Base-by-base conservation (phyloP, 2,797 vertebrate species). In the Tenualosa thibaudeaui region DNA sequence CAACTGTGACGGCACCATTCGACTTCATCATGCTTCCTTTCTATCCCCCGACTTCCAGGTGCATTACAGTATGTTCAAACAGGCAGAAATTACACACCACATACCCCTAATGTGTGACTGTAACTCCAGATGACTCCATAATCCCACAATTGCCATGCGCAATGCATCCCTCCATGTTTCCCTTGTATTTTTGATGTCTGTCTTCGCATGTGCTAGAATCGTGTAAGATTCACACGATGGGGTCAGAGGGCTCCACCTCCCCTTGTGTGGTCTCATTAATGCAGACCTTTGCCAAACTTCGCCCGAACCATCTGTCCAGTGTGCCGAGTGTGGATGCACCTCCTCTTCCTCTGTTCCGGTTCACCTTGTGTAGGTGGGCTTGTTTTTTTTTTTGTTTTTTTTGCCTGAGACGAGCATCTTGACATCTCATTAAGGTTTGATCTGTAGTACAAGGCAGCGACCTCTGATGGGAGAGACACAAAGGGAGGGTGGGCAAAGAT, bases 171-270 rank as follows among this genome's bases (percentile, higher is more conserved):
- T 19, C 12, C 37, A 46, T 78, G 71, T 78, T 43, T 43, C 22
- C 71, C 71, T 19, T 5, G 65, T 17, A 40, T 15, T 12, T 78
- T 78, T 43, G 37, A 37, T 17, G 40, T 78, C 71, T 78, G 7
- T 56, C 43, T 78, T 78, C 19, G 71, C 19, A 19, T 12, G 43
- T 15, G 40, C 37, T 46, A 22, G 46, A 78, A 78, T 78, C 71
- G 43, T 78, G 71, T 78, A 46, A 78, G 6, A 43, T 9, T 46
- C 71, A 78, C 71, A 22, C 7, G 37, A 78, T 19, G 5, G 12
- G 71, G 71, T 78, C 71, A 78, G 40, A 49, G n/a, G 49, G 46
- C 56, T 31, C 83, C 71, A 87, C 84, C 84, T 87, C 31, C 56
- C 81, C 81, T 81, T 71, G n/a, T 83, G 40, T 19, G 50, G 65